Conservation (phyloP, 2,113 vertebrate genomes). For the Naja naja region DNA sequence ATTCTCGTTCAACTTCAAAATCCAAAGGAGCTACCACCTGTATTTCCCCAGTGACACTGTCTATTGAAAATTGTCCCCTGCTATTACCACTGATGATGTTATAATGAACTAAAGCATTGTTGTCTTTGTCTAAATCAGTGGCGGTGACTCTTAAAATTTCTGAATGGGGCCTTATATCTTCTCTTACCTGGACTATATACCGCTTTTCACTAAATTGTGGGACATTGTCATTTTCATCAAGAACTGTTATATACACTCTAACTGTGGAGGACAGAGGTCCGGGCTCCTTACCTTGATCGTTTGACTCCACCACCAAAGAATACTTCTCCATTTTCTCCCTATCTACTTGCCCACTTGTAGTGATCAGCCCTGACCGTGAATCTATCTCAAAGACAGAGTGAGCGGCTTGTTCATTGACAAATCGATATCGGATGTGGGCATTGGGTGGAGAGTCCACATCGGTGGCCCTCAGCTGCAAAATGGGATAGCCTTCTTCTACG, state of each 20-base stretch:
- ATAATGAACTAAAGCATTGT: slow-evolving; percentile 91
- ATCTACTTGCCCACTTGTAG: slow-evolving; percentile 89
- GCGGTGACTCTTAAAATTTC: slow-evolving; percentile 90
- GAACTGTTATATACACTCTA: slow-evolving; percentile 89
- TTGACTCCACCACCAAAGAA: slow-evolving; percentile 91
- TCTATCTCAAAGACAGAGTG: slow-evolving; percentile 89
- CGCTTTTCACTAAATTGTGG: slow-evolving; percentile 97
- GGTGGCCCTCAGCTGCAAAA: slow-evolving; percentile 92
- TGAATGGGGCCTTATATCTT: slow-evolving; percentile 88
- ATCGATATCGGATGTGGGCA: slow-evolving; percentile 94
- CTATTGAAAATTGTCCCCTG: slow-evolving; percentile 92
- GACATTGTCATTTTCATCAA: slow-evolving; percentile 96
- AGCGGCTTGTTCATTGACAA: slow-evolving; percentile 79
- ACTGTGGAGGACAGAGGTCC: slow-evolving; percentile 88
- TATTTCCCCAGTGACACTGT: slow-evolving; percentile 93
- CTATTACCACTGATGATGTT: slow-evolving; percentile 98
- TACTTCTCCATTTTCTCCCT: slow-evolving; percentile 92
- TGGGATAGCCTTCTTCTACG: slow-evolving; percentile 95
- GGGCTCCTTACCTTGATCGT: slow-evolving; percentile 90
- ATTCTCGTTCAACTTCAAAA: slow-evolving; percentile 92
- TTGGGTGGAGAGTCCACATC: slow-evolving; percentile 90
- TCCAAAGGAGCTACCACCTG: slow-evolving; percentile 92
- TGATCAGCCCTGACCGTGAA: slow-evolving; percentile 91
- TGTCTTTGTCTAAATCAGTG: slow-evolving; percentile 90
- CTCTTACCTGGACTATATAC: slow-evolving; percentile 91